Evolutionary conservation across 2,888 invertebrate genomes (phyloP).

Genomic region (Apamea sordens): DNA sequence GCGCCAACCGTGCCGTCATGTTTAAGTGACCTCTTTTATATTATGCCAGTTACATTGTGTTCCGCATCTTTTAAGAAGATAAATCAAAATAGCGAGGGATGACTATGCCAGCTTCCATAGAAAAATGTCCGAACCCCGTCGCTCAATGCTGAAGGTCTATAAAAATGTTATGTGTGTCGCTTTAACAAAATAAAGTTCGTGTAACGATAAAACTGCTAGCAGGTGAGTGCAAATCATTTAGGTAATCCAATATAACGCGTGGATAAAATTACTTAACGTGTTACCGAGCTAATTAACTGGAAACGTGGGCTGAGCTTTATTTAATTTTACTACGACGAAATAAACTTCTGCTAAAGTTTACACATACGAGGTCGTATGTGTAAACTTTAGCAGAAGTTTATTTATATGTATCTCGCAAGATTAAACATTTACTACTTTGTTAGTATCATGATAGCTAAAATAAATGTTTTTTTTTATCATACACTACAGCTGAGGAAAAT

Average conservation of each 20-base stretch:
- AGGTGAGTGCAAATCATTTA: conserved; percentile 47
- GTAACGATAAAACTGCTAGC: conserved; percentile 1
- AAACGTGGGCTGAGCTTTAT: conserved; percentile 22
- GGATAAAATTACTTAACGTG: conserved; percentile 49
- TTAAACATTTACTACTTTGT: not conserved
- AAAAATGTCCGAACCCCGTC: not conserved
- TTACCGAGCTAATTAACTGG: conserved; percentile 47
- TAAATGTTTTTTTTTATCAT: conserved; percentile 26
- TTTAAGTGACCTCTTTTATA: not conserved
- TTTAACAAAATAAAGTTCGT: conserved; percentile 16
- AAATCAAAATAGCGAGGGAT: not conserved
- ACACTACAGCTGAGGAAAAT: conserved; percentile 42
- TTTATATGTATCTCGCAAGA: not conserved
- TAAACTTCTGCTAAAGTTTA: conserved; percentile 3
- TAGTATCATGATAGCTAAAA: not conserved
- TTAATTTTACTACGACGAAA: conserved; percentile 16
- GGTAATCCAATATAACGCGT: conserved; percentile 34
- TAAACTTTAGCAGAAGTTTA: too few species aligned
- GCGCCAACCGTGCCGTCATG: too few species aligned
- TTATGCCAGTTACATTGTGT: not conserved
- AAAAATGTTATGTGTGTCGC: not conserved
- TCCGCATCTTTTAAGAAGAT: not conserved
- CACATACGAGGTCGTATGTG: too few species aligned
- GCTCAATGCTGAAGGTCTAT: not conserved
- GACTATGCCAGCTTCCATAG: not conserved